These are phyloP conservation scores for Agonum fuliginosum DNA, from an alignment of 2,888 invertebrate genomes.

Conservation along the genomic window DNA sequence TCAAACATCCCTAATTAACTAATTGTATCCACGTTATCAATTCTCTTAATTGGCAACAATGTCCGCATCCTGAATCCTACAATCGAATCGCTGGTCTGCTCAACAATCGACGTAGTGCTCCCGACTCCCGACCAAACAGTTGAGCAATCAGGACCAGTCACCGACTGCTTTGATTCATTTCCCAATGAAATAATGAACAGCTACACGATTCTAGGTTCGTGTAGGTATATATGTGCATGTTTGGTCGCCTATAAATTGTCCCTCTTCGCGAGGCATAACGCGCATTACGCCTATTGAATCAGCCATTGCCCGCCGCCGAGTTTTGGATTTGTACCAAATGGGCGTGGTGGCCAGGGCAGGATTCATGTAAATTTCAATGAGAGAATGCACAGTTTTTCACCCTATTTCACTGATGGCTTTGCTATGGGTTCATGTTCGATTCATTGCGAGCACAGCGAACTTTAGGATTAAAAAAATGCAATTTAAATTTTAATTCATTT, in stretches of 20 bases:
- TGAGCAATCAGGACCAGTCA: constrained; percentile 52
- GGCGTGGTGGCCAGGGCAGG: constrained; percentile 40
- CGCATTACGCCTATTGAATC: constrained; percentile 50
- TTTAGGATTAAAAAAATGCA: background rate
- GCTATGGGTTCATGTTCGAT: background rate
- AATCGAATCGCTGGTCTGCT: constrained; percentile 1
- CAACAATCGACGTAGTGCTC: background rate
- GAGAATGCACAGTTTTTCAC: constrained; percentile 25
- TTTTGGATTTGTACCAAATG: constrained; percentile 49
- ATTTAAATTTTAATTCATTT: constrained; percentile 16
- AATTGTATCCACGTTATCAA: constrained; percentile 31
- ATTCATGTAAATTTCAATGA: constrained; percentile 34
- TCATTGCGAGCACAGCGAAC: background rate
- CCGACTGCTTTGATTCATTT: constrained; percentile 47
- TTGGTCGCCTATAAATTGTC: constrained; percentile 48
- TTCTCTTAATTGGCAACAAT: constrained; percentile 33
- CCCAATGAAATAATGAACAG: constrained; percentile 55
- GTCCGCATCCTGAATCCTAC: constrained; percentile 17
- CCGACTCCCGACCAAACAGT: constrained; percentile 31
- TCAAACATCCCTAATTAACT: constrained; percentile 37
- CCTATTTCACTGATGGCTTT: background rate
- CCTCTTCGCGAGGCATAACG: constrained; percentile 37
- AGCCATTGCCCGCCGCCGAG: constrained; percentile 34
- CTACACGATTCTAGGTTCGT: constrained; percentile 19
- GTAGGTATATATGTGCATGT: constrained; percentile 46